phyloP scores from a whole-genome alignment of 2,888 invertebrate species.

The Rhyacophila evoluta region DNA sequence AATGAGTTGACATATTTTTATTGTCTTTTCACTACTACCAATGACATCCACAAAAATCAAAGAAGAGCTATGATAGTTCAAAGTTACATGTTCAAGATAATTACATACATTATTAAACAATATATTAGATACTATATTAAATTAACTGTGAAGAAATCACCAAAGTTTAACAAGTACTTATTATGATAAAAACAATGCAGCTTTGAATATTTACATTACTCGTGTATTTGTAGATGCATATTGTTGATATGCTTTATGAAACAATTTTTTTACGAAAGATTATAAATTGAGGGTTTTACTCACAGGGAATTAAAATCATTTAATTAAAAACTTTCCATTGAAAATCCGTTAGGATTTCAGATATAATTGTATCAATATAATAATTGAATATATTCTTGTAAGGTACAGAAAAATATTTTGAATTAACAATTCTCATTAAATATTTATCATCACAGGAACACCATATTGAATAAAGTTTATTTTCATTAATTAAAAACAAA shows the following conservation, averaged over 20 bases:
- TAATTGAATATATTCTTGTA: not conserved
- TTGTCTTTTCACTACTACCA: conserved; percentile 25
- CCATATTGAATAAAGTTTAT: not conserved
- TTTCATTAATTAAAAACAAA: not conserved
- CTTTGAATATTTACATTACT: not conserved
- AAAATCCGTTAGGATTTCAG: no score
- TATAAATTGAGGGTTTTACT: no score
- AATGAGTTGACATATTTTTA: conserved; percentile 8
- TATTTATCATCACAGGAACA: conserved; percentile 55
- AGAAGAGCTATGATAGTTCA: not conserved
- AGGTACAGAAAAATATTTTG: not conserved
- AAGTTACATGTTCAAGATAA: no score
- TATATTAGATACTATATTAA: not conserved
- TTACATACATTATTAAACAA: not conserved
- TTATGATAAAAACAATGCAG: not conserved
- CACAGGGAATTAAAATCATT: no score
- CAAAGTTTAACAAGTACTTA: not conserved
- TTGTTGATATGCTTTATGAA: no score
- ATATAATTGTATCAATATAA: no score
- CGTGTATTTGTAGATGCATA: not conserved
- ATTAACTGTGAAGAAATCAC: not conserved
- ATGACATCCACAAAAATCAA: not conserved
- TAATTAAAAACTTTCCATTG: no score
- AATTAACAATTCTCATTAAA: conserved; percentile 52
- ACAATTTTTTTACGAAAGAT: no score